Evolutionary conservation across 2,888 invertebrate species (phyloP), one percentile per base, ranked within the genome.

Genomic region (Eretmocerus hayati): DNA sequence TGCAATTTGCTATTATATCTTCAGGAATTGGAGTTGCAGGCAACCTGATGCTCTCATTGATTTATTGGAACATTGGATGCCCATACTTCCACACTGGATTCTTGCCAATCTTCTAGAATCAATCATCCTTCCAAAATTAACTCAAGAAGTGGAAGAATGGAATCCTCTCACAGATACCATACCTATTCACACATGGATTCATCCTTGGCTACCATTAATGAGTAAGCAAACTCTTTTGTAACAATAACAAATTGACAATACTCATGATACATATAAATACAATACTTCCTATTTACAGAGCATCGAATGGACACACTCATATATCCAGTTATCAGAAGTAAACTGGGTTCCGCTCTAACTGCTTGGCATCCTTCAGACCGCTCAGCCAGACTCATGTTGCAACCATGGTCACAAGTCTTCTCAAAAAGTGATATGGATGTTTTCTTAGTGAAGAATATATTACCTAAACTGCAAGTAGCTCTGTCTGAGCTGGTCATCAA

Each of bases 121-220:
- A 59, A 74, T 86, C 41, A 79, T 96, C 42, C 75, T 91, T 61
- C 91, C 92, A 0, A 78, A 83, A 33, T 68, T 90, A 31, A 75
- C 80, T 18, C 72, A 77, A 1, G 91, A 87, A 57, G 93, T 93
- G 0, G 81, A 87, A 37, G 80, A 79, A 45, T 97, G 99, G 99
- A 91, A 99, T 76, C 99, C 99, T 1, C 77, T 94, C 2, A 87
- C 87, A 0, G 97, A 99, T 69, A 89, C 90, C 0, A 82, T 93
- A 56, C 97, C 97, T 13, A 88, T 99, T 57, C 96, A 99, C 71
- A 81, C 86, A 4, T 99, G 99, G 99, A 84, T 96, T 52, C 85
- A 95, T 69, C 97, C 97, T 0, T 99, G 99, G 99, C 81, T 94
- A 51, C 85, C 86, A 0, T 72, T 90, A 6, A 80, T 95, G 65